Evolutionary conservation across 2,113 vertebrate species (phyloP).

Genomic region (Caloenas nicobarica): DNA sequence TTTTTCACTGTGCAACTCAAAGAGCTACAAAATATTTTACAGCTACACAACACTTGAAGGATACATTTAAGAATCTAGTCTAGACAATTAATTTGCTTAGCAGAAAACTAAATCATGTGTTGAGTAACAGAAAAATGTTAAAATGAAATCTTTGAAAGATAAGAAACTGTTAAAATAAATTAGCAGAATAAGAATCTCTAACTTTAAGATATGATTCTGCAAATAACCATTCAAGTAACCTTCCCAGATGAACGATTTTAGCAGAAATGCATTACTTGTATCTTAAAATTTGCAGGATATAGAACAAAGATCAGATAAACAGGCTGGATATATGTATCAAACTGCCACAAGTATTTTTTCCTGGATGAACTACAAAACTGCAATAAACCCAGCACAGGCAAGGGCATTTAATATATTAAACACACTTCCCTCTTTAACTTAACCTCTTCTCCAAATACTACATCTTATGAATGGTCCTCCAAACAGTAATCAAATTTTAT

Average conservation of each 20-base stretch:
- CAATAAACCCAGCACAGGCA: not conserved
- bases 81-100: not conserved
- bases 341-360: not conserved
- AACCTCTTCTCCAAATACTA: not conserved
- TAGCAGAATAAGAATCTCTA: not conserved
- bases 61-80: not conserved
- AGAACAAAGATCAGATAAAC: constrained; percentile 29
- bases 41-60: rapidly evolving
- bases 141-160: not conserved
- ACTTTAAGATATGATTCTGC: not conserved
- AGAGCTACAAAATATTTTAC: not conserved
- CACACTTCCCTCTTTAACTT: not conserved
- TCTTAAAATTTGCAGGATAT: not conserved
- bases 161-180: not conserved
- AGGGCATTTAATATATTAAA: constrained; percentile 8
- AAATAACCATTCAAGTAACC: not conserved
- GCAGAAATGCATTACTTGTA: not conserved
- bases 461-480: not conserved
- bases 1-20: not conserved
- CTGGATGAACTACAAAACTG: not conserved
- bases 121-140: not conserved
- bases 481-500: not conserved
- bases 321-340: not conserved
- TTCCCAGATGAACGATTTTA: not conserved
- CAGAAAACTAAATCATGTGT: not conserved